Evolutionary conservation across 2,113 vertebrate genomes (phyloP).

Genomic region (Nothocercus julius): DNA sequence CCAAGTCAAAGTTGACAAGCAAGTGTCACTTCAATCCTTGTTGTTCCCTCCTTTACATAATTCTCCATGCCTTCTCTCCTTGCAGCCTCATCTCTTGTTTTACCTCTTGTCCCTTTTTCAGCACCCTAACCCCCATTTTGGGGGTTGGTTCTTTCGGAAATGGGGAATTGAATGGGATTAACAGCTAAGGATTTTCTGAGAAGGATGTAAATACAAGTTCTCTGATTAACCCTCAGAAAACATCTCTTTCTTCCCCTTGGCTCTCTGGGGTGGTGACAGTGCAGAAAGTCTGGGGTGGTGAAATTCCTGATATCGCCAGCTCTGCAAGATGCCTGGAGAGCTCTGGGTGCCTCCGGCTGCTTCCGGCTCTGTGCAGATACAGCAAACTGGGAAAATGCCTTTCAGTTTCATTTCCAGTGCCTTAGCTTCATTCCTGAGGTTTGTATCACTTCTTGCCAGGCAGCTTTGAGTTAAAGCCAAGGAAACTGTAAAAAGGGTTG

Average conservation of each 20-base stretch:
- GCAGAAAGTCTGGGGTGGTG: not conserved
- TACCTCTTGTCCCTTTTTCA: not conserved
- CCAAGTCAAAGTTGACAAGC: not conserved
- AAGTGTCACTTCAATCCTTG: not conserved
- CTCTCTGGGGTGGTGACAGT: not conserved
- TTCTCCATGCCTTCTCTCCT: not conserved
- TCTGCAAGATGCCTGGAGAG: not conserved
- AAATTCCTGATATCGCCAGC: accelerated
- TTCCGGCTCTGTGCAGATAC: not conserved
- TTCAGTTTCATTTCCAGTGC: not conserved
- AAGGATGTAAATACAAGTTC: not conserved
- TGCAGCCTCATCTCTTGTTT: not conserved
- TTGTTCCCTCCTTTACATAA: not conserved
- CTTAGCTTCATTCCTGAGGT: not conserved
- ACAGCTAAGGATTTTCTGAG: not conserved
- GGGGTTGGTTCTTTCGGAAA: not conserved
- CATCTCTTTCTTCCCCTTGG: not conserved
- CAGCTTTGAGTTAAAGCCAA: not conserved
- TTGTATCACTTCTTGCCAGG: not conserved
- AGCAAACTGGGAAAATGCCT: not conserved
- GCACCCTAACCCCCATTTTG: not conserved
- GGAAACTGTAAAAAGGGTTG: not conserved
- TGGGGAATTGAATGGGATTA: not conserved
- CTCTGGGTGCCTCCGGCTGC: not conserved
- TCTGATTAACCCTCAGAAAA: not conserved